Base-by-base conservation (phyloP, 2,113 vertebrate species). In the western clawed frog (Xenopus tropicalis) region DNA sequence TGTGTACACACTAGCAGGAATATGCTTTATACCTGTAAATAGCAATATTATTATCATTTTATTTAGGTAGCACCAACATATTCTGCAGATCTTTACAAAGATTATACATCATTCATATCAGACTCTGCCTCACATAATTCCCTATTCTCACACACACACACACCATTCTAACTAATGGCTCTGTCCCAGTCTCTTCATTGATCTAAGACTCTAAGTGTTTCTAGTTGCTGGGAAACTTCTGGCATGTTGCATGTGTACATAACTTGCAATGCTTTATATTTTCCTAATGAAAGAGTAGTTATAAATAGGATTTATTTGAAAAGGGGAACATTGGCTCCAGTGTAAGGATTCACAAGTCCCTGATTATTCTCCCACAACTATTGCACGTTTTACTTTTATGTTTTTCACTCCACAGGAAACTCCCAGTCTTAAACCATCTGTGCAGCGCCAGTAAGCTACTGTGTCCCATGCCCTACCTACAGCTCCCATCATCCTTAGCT, bases 261-360 rank as follows among this genome's bases (percentile, higher is more conserved):
- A 48, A 13, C 46, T 48, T 48, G 46, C 43, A 57, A 11, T 43
- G 59, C 70, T 59, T 37, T 62, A 29, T 22, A 56, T 56, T 72
- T 72, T 56, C 61, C 29, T 54, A 42, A 65, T 54, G 46, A 64
- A 65, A 62, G 62, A 14, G 37, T 51, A 64, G 70, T 72, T 72
- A 64, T 64, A 72, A 72, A 72, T 72, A 64, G 70, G 48, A 14
- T 65, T 64, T 64, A 72, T 70, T 61, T 59, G 29, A 37, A 48
- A 70, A 62, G 58, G 62, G 61, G 23, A 72, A 65, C n/a, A 24
- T 64, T 72, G 70, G 61, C 70, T 56, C 29, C 1, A 14, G 52
- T 65, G 13, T n/a, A 54, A 16, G 13, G 13, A 37, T 61, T 16
- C 20, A 72, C 70, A 72, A 72, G 44, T 72, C 61, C 21, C 25